Evolutionary conservation across 2,113 vertebrate species (phyloP).

Genomic region (Zosterops lateralis): DNA sequence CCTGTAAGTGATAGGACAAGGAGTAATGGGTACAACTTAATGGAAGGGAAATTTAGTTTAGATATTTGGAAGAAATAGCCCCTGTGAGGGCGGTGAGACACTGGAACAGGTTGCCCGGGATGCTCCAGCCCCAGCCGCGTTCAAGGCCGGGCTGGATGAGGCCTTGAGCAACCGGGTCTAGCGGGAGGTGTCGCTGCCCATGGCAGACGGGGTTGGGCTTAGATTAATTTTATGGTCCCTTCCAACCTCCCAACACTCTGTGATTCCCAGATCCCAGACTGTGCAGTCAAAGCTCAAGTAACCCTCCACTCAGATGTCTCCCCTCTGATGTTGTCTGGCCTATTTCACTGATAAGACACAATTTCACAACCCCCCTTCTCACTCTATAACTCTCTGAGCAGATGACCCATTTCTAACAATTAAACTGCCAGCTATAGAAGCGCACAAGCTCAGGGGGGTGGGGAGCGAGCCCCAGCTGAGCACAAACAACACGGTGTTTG

Average conservation of each 20-base stretch:
- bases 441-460: rapidly evolving
- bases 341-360: background rate
- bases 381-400: background rate
- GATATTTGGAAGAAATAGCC: background rate
- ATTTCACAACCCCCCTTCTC: background rate
- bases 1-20: background rate
- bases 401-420: background rate
- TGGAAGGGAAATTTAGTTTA: background rate
- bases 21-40: background rate
- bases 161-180: background rate
- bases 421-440: background rate
- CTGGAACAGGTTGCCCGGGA: background rate
- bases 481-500: rapidly evolving
- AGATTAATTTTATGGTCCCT: background rate
- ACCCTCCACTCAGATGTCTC: background rate
- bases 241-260: background rate
- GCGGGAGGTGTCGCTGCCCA: background rate
- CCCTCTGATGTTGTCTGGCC: background rate
- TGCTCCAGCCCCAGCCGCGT: no score
- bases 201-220: no score
- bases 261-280: background rate
- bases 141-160: background rate
- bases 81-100: background rate
- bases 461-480: rapidly evolving
- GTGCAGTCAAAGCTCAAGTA: background rate